Base-by-base conservation (phyloP, 1,140 invertebrate genomes). In the Drosophila nasuta region DNA sequence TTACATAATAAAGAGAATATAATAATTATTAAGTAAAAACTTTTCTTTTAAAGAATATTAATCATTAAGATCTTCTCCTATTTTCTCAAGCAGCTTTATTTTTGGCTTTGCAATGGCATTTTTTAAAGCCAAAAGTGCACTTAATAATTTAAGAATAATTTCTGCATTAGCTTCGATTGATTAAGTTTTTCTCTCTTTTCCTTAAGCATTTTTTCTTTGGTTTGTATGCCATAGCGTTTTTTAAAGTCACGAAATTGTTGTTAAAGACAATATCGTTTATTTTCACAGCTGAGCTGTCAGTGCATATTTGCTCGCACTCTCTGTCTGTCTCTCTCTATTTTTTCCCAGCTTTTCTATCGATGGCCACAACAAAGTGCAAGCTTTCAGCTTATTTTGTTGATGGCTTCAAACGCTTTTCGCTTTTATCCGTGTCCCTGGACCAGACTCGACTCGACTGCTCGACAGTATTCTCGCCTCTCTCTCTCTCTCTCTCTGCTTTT, bases 351-450 rank as follows among this genome's bases (percentile, higher is more conserved):
- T 10, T 11, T 35, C 46, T 38, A 45, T 28, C 46, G 20, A 51
- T 17, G 46, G 13, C 38, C 33, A 56, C 28, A 51, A 46, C 28
- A 60, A 59, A 52, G 70, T 68, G 64, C 56, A 59, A 66, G 28
- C 70, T 66, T 67, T 66, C 45, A 66, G 45, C 38, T 45, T 52
- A 10, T 38, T 8, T 28, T 15, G n/a, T 28, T 38, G 46, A 33
- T 51, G 45, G 28, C 38, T 52, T 25, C 41, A 67, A 59, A 57
- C 15, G 10, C 15, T 30, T 52, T 59, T 58, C 10, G n/a, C 38
- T 59, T 58, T 15, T 8, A 15, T 33, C 13, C 41, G n/a, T 10
- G 4, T 30, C 15, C 1, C 3, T 13, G n/a, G 11, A 25, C 28
- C 33, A 33, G 8, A 20, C 11, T 38, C 6, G 41, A 6, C 38